These are phyloP conservation scores for Agapornis roseicollis DNA, from an alignment of 2,113 vertebrate genomes.

Conservation along the genomic window DNA sequence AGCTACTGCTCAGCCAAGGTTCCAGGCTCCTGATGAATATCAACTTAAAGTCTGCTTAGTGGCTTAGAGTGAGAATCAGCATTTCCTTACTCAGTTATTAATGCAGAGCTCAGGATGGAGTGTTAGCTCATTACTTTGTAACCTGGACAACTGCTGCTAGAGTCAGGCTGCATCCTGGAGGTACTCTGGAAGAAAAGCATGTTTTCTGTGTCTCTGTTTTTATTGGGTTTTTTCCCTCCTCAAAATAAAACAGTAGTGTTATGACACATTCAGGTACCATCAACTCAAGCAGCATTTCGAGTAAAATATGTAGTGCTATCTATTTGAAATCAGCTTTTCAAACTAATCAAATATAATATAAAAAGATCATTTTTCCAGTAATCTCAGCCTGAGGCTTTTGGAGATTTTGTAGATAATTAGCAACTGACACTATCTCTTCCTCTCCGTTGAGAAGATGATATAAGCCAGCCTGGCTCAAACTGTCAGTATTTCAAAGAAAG, in stretches of 20 bases:
- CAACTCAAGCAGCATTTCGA: neutral
- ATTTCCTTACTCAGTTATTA: neutral
- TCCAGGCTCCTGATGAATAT: neutral
- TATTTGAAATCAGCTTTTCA: neutral
- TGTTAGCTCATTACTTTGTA: neutral
- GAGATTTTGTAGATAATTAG: neutral
- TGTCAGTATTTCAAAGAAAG: neutral
- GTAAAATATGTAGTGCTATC: neutral
- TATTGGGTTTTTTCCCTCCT: too few species aligned
- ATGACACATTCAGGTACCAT: neutral
- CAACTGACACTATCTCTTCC: neutral
- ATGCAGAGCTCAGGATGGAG: neutral
- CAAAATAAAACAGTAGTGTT: neutral
- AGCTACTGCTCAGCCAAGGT: neutral
- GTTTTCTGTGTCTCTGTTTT: neutral
- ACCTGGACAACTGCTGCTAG: neutral
- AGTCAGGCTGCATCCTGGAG: neutral
- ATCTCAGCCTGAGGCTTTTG: neutral
- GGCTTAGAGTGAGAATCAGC: neutral
- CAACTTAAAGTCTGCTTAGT: neutral
- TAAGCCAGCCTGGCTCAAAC: neutral
- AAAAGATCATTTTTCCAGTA: neutral
- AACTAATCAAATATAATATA: neutral
- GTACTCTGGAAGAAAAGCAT: fast-evolving
- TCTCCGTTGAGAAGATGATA: fast-evolving